A percentile compares a stretch with the other conserved stretches of the same genome.
Conservation (phyloP, 2,113 vertebrate species). For the Boulengeromyrus knoepffleri region DNA sequence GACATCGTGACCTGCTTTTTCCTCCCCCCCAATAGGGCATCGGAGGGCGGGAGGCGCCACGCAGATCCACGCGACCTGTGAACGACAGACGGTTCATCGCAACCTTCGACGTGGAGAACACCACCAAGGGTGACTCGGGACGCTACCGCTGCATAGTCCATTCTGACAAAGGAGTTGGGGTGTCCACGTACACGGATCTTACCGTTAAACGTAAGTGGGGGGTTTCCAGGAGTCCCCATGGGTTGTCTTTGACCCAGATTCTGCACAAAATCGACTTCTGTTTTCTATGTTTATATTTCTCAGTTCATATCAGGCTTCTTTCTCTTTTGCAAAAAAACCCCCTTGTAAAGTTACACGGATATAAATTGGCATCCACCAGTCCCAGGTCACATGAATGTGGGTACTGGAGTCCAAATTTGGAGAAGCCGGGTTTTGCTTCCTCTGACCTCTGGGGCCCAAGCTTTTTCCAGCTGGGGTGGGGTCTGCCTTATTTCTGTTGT, state of each 20-base stretch:
- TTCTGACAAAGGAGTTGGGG: slow-evolving; percentile 78
- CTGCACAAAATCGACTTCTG: background rate
- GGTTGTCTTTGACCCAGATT: background rate
- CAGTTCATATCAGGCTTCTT: background rate
- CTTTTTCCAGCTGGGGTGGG: background rate
- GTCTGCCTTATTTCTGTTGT: slow-evolving; percentile 13
- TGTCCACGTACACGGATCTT: slow-evolving; percentile 85
- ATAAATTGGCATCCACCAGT: background rate
- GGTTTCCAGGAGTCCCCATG: background rate
- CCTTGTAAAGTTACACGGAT: background rate
- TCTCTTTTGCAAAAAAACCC: background rate
- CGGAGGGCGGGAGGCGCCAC: slow-evolving; percentile 61
- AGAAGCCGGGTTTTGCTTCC: background rate
- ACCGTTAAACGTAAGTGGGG: slow-evolving; percentile 83
- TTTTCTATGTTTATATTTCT: background rate
- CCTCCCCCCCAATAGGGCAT: slow-evolving; percentile 58
- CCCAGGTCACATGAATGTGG: background rate
- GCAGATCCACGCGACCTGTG: slow-evolving; percentile 75
- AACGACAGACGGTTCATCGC: slow-evolving; percentile 75
- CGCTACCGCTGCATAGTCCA: slow-evolving; percentile 88
- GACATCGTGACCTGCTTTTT: background rate
- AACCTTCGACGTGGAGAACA: slow-evolving; percentile 80
- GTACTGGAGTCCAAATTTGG: background rate
- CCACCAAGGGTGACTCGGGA: slow-evolving; percentile 78
- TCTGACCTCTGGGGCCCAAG: background rate